These are phyloP conservation scores for Galerucella nymphaeae DNA, from an alignment of 2,888 invertebrate species.

Conservation along the genomic window DNA sequence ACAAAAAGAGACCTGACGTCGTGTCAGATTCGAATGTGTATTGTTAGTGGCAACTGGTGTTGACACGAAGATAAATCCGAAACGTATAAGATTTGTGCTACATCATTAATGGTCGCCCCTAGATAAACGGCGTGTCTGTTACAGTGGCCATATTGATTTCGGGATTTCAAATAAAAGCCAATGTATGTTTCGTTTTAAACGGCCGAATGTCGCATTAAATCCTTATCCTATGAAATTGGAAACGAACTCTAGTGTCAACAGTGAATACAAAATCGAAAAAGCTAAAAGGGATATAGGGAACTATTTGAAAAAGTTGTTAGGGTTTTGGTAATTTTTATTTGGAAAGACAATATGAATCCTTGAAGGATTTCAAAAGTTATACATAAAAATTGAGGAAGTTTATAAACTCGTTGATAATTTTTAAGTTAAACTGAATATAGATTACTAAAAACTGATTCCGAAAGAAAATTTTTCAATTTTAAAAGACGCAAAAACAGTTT, in stretches of 20 bases:
- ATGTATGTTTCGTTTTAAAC: slow-evolving; percentile 40
- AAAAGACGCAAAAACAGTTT: slow-evolving; percentile 6
- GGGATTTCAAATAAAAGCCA: slow-evolving; percentile 50
- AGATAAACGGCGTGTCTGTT: slow-evolving; percentile 61
- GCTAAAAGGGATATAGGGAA: not conserved
- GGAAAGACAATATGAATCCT: too few species aligned
- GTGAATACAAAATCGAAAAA: slow-evolving; percentile 27
- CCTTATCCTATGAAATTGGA: slow-evolving; percentile 36
- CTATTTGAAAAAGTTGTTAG: not conserved
- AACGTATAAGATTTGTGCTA: slow-evolving; percentile 60
- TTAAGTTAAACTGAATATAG: too few species aligned
- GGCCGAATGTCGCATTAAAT: slow-evolving; percentile 36
- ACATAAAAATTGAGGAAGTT: too few species aligned
- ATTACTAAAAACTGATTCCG: too few species aligned
- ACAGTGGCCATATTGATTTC: slow-evolving; percentile 59
- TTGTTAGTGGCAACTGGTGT: slow-evolving; percentile 63
- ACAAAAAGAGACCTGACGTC: slow-evolving; percentile 36
- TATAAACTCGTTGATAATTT: too few species aligned
- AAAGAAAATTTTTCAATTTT: not conserved
- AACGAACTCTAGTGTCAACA: slow-evolving; percentile 30
- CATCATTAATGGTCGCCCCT: slow-evolving; percentile 60
- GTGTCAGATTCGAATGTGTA: slow-evolving; percentile 54
- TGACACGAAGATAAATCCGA: slow-evolving; percentile 63
- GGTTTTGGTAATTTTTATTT: too few species aligned
- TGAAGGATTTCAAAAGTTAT: too few species aligned